These are phyloP conservation scores for Drosophila formosana DNA, from an alignment of 2,888 invertebrate genomes.

Conservation along the genomic window DNA sequence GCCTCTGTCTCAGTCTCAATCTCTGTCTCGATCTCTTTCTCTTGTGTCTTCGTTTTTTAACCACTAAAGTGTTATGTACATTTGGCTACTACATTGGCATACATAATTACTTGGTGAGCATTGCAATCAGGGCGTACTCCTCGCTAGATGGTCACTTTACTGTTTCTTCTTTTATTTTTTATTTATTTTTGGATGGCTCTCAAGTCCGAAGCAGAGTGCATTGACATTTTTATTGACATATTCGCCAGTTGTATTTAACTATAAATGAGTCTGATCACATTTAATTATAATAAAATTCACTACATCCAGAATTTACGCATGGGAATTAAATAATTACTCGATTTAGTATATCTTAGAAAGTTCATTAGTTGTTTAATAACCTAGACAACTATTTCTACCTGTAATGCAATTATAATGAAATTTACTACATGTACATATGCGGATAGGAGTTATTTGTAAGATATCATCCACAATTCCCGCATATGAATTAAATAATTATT, in stretches of 20 bases:
- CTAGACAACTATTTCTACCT: no score
- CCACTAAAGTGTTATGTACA: conserved; percentile 66
- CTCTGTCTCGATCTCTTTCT: conserved; percentile 1
- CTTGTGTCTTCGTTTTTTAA: conserved; percentile 19
- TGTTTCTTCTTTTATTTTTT: conserved; percentile 20
- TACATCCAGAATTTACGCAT: no score
- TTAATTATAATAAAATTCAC: conserved; percentile 17
- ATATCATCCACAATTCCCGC: no score
- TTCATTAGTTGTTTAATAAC: neutral
- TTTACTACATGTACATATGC: no score
- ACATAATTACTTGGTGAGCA: conserved; percentile 65
- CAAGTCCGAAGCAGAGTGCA: conserved; percentile 38
- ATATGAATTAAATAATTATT: no score
- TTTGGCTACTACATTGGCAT: conserved; percentile 68
- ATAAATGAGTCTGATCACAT: conserved; percentile 29
- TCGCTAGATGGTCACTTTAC: conserved; percentile 30
- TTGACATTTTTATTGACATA: conserved; percentile 45
- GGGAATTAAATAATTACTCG: neutral
- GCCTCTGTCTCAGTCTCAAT: neutral
- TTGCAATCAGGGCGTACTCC: conserved; percentile 55
- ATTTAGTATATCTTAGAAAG: neutral
- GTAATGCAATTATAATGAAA: no score
- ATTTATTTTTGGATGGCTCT: conserved; percentile 18
- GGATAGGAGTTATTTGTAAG: no score
- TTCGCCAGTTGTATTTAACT: conserved; percentile 17